Conservation (phyloP, 2,888 invertebrate species). For the Macrostomum cliftonense region DNA sequence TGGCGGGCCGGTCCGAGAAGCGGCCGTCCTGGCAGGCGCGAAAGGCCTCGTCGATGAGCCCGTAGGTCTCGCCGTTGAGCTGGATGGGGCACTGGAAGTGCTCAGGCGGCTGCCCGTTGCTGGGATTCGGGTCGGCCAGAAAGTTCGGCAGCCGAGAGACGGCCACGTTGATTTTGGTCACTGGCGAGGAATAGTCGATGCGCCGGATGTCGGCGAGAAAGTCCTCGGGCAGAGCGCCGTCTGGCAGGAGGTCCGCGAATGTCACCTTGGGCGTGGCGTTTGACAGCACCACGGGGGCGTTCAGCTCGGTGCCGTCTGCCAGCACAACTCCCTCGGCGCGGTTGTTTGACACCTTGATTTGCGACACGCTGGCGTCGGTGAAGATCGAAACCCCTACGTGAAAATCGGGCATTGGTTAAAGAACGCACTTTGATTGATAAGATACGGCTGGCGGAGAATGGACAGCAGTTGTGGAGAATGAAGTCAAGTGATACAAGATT, state of each 20-base stretch:
- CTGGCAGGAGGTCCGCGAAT: conserved; percentile 36
- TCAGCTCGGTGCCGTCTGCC: conserved; percentile 37
- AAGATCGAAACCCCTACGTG: too few species aligned
- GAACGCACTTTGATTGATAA: too few species aligned
- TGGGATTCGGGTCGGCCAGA: conserved; percentile 37
- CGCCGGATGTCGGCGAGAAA: conserved; percentile 30
- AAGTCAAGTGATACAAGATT: too few species aligned
- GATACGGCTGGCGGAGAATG: too few species aligned
- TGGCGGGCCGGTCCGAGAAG: conserved; percentile 38
- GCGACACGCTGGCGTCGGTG: background rate
- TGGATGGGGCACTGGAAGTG: conserved; percentile 44
- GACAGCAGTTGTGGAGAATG: too few species aligned
- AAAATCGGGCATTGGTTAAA: too few species aligned
- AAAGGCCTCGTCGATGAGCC: too few species aligned
- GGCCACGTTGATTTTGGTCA: conserved; percentile 44
- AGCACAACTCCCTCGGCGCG: conserved; percentile 37
- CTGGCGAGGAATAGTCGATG: conserved; percentile 43
- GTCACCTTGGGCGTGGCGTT: conserved; percentile 44
- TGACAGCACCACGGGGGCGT: conserved; percentile 40
- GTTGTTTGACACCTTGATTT: background rate
- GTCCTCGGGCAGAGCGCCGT: conserved; percentile 27
- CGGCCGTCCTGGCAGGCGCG: too few species aligned
- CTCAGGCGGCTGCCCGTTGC: conserved; percentile 31
- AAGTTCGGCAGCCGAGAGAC: conserved; percentile 43
- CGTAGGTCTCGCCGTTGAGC: conserved; percentile 41